Conservation (phyloP, 2,888 invertebrate species). For the Cryptocephalus moraei region DNA sequence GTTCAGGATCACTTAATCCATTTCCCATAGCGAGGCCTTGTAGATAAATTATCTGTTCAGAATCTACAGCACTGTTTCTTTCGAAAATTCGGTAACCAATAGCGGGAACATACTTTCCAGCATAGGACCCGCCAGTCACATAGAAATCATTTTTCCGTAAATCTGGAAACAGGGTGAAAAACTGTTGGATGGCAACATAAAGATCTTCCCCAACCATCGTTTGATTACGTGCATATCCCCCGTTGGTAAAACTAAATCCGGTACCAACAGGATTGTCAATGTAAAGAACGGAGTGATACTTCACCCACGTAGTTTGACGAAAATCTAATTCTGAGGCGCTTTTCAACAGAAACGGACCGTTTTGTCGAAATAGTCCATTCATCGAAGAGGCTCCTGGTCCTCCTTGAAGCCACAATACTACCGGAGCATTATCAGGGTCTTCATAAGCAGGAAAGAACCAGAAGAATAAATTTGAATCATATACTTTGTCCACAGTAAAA, state of each 20-base stretch:
- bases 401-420: slow-evolving; percentile 78
- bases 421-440: slow-evolving; percentile 56
- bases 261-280: slow-evolving; percentile 34
- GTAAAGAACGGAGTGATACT: background rate
- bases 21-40: slow-evolving; percentile 64
- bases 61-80: slow-evolving; percentile 42
- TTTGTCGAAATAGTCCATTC: slow-evolving; percentile 72
- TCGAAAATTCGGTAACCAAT: slow-evolving; percentile 57
- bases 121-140: too few relatives aligned
- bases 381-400: slow-evolving; percentile 76
- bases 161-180: slow-evolving; percentile 73
- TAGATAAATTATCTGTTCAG: slow-evolving; percentile 63
- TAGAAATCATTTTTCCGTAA: too few relatives aligned
- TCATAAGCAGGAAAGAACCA: too few relatives aligned
- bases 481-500: too few relatives aligned
- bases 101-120: slow-evolving; percentile 65
- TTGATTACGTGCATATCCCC: slow-evolving; percentile 69
- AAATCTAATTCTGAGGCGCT: slow-evolving; percentile 1
- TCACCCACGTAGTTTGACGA: slow-evolving; percentile 36
- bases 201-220: slow-evolving; percentile 68
- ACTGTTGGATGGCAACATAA: slow-evolving; percentile 63
- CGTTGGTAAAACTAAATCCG: slow-evolving; percentile 74
- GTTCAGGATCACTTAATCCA: too few relatives aligned
- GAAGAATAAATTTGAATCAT: too few relatives aligned
- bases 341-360: slow-evolving; percentile 54